phyloP scores from a whole-genome alignment of 1,140 invertebrate genomes.

The Ceratina japonica region DNA sequence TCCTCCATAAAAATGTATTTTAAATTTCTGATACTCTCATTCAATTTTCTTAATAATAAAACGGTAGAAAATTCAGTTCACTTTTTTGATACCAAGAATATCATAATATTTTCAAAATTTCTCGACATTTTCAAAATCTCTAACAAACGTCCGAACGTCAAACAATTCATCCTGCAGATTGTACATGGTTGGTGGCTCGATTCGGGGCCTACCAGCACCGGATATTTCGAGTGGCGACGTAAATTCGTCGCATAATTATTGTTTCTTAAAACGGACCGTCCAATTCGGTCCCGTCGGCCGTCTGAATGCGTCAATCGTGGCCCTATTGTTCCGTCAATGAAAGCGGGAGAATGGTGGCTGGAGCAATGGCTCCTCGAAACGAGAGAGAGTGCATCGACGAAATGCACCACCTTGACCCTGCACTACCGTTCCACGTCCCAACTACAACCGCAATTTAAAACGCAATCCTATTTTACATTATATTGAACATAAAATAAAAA shows the following conservation, averaged over 20 bases:
- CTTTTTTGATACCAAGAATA: too few species aligned
- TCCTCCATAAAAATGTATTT: too few species aligned
- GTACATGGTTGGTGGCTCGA: background rate
- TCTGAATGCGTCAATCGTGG: slow-evolving; percentile 59
- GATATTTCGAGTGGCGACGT: slow-evolving; percentile 45
- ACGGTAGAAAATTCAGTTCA: too few species aligned
- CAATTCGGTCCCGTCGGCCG: slow-evolving; percentile 45
- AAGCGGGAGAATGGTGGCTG: slow-evolving; percentile 44
- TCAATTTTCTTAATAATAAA: too few species aligned
- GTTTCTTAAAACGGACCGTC: slow-evolving; percentile 39
- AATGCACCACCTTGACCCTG: slow-evolving; percentile 51
- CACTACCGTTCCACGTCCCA: slow-evolving; percentile 1
- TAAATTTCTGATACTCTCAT: too few species aligned
- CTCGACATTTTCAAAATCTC: too few species aligned
- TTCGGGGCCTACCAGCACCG: slow-evolving; percentile 2
- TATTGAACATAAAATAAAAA: too few species aligned
- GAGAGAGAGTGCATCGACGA: slow-evolving; percentile 50
- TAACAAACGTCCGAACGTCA: too few species aligned
- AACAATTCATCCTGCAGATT: too few species aligned
- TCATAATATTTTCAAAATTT: too few species aligned
- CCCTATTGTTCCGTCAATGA: slow-evolving; percentile 57
- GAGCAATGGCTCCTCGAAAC: slow-evolving; percentile 31
- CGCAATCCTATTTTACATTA: background rate
- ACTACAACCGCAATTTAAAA: slow-evolving; percentile 15
- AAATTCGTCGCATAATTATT: slow-evolving; percentile 46